Evolutionary conservation across 2,797 vertebrate species (phyloP).

Genomic region (Lophius americanus): DNA sequence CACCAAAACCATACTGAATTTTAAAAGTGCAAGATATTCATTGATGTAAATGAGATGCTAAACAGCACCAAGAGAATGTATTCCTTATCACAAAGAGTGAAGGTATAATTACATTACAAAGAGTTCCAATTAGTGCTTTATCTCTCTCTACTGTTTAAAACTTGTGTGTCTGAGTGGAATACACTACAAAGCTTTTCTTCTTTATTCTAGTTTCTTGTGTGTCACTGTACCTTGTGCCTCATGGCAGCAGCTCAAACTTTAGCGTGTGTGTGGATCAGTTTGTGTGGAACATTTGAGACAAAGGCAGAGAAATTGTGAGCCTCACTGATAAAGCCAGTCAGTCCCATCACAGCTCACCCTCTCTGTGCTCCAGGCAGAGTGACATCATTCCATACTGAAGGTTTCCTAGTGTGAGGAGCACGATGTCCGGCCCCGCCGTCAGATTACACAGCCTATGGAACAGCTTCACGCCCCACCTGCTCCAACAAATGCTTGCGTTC

Average conservation of each 20-base stretch:
- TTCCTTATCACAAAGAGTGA: conserved; percentile 38
- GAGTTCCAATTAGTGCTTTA: conserved; percentile 47
- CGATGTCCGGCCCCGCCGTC: conserved; percentile 11
- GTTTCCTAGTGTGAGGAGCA: conserved; percentile 18
- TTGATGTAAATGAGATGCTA: conserved; percentile 37
- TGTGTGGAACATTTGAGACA: conserved; percentile 6
- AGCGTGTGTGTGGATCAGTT: not conserved
- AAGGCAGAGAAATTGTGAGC: conserved; percentile 45
- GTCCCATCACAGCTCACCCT: conserved; percentile 24
- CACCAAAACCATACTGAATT: not conserved
- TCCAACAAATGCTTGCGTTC: conserved; percentile 37
- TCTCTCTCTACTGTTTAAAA: conserved; percentile 38
- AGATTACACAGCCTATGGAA: conserved; percentile 40
- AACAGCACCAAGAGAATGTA: conserved; percentile 29
- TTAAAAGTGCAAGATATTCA: conserved; percentile 10
- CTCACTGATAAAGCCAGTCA: conserved; percentile 25
- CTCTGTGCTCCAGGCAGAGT: conserved; percentile 22
- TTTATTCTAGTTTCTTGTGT: not conserved
- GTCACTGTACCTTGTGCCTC: conserved; percentile 21
- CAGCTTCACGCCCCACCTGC: conserved; percentile 37
- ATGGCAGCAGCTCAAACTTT: conserved; percentile 33
- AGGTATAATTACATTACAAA: conserved; percentile 53
- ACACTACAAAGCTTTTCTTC: conserved; percentile 3
- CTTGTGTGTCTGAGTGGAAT: conserved; percentile 33
- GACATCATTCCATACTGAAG: conserved; percentile 38